Percentiles rank a stretch among this genome's conserved stretches.
These are phyloP conservation scores for Lottia gigantea DNA, from an alignment of 2,888 invertebrate genomes.

Conservation along the genomic window DNA sequence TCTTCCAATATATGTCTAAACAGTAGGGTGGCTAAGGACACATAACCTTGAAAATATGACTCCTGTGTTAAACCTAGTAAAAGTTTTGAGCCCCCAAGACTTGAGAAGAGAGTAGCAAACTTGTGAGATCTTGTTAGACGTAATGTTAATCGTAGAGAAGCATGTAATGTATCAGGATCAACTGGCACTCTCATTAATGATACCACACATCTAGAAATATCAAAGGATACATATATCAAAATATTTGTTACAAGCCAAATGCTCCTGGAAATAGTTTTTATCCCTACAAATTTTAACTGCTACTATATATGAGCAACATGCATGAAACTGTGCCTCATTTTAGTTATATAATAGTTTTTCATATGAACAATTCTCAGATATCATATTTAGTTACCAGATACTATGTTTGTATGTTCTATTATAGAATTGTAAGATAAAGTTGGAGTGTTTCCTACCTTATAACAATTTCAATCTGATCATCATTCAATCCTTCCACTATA, in stretches of 20 bases:
- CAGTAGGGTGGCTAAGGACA: conserved; percentile 80
- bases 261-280: too few relatives aligned
- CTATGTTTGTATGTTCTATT: too few relatives aligned
- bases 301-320: too few relatives aligned
- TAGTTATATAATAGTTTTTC: too few relatives aligned
- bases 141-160: conserved; percentile 80
- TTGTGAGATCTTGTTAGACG: conserved; percentile 80
- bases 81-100: conserved; percentile 79
- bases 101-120: conserved; percentile 79
- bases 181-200: conserved; percentile 78
- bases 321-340: too few relatives aligned
- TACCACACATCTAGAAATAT: conserved; percentile 73
- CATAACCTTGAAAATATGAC: conserved; percentile 80
- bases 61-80: conserved; percentile 79
- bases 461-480: conserved; percentile 57
- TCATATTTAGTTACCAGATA: too few relatives aligned
- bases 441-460: conserved; percentile 46
- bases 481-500: conserved; percentile 54
- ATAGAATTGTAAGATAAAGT: too few relatives aligned
- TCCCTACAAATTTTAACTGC: too few relatives aligned
- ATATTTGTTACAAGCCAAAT: too few relatives aligned
- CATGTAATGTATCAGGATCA: conserved; percentile 82
- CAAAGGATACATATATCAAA: conserved; percentile 1
- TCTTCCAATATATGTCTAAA: conserved; percentile 85
- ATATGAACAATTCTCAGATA: too few relatives aligned